These are phyloP conservation scores for Morpho helenor DNA, from an alignment of 2,888 invertebrate genomes.

Conservation along the genomic window DNA sequence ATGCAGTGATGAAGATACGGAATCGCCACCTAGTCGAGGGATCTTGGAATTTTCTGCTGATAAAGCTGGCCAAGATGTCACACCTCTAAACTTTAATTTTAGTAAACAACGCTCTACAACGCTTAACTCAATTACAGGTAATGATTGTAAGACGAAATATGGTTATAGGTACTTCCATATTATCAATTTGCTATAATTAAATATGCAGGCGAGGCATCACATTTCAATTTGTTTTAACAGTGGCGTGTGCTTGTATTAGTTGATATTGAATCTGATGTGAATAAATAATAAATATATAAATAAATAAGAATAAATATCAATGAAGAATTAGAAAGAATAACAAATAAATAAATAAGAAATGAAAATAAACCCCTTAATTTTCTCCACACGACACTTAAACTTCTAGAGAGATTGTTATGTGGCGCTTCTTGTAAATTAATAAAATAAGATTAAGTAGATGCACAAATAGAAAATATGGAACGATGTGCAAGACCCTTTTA, in stretches of 20 bases:
- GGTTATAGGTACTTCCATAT: too few relatives aligned
- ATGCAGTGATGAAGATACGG: conserved; percentile 73
- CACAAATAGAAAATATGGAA: conserved; percentile 59
- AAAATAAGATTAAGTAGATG: conserved; percentile 48
- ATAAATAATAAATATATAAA: not conserved
- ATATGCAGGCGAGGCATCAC: conserved; percentile 13
- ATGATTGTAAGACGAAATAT: conserved; percentile 17
- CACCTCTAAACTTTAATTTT: conserved; percentile 90
- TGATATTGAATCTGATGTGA: not conserved
- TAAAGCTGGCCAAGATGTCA: conserved; percentile 92
- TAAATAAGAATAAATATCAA: too few relatives aligned
- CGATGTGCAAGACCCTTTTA: conserved; percentile 54
- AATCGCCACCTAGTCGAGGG: conserved; percentile 81
- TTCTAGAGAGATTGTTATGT: conserved; percentile 34
- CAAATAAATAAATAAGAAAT: too few relatives aligned
- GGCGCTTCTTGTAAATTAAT: conserved; percentile 38
- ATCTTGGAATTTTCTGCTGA: conserved; percentile 92
- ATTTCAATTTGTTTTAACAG: conserved; percentile 4
- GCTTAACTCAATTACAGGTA: conserved; percentile 87
- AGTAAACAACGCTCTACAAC: conserved; percentile 85
- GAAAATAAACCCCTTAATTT: too few relatives aligned
- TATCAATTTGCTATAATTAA: not conserved
- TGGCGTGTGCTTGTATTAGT: not conserved
- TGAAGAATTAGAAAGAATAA: too few relatives aligned
- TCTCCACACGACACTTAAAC: not conserved